phyloP scores from a whole-genome alignment of 35 echinoderm and acorn worm genomes.

The Lytechinus variegatus region DNA sequence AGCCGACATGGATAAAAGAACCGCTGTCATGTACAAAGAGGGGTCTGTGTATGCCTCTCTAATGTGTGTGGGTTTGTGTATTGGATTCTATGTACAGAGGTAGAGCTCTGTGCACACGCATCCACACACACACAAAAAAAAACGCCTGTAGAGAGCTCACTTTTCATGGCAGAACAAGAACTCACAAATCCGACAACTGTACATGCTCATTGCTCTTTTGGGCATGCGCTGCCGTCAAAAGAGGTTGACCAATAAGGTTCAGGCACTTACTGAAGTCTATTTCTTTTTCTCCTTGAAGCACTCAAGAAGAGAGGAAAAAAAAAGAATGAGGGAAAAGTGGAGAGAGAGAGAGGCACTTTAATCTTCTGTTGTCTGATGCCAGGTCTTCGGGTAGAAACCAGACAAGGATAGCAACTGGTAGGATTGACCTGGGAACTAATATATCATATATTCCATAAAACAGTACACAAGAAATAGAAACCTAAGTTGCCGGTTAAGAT shows the following conservation, averaged over 20 bases:
- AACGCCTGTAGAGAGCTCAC: background rate
- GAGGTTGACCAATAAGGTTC: background rate
- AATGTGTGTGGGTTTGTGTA: slow-evolving; percentile 9
- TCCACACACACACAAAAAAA: background rate
- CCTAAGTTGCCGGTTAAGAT: background rate
- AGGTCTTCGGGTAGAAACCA: background rate
- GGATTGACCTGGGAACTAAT: background rate
- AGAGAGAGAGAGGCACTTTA: background rate
- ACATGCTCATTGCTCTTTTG: background rate
- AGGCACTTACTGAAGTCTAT: background rate
- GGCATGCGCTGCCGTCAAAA: background rate
- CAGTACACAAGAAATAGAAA: background rate
- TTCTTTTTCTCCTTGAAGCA: background rate
- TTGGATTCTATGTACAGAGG: background rate
- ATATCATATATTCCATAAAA: background rate
- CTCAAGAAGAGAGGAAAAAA: background rate
- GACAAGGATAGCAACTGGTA: slow-evolving; percentile 10
- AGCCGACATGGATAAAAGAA: background rate
- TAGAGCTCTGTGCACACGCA: background rate
- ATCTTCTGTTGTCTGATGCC: background rate
- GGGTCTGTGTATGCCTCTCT: background rate
- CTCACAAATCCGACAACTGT: background rate
- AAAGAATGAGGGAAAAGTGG: background rate
- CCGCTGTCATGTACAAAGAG: background rate
- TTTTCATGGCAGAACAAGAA: background rate